phyloP scores from a whole-genome alignment of 2,888 invertebrate genomes.

The Crematogaster levior region DNA sequence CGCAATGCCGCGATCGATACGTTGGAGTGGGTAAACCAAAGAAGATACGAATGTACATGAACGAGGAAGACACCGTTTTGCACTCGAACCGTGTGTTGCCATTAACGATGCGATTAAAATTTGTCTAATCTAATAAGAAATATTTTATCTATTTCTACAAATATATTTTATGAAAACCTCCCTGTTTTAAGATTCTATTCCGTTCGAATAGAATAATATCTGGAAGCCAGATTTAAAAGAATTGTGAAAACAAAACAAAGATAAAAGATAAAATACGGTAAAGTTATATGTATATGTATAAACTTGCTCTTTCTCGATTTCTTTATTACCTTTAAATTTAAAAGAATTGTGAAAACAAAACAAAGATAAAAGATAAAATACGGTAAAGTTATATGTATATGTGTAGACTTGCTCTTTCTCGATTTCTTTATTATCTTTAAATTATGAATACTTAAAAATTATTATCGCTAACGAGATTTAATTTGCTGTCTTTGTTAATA shows the following conservation, averaged over 20 bases:
- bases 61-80: neutral
- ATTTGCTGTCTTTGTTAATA: neutral
- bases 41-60: slow-evolving; percentile 16
- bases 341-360: neutral
- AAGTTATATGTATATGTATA: neutral
- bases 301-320: too few relatives aligned
- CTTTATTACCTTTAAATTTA: too few relatives aligned
- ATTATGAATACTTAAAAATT: neutral
- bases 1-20: slow-evolving; percentile 34
- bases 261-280: neutral
- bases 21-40: slow-evolving; percentile 2
- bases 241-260: neutral
- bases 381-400: neutral
- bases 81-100: neutral
- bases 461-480: neutral
- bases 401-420: too few relatives aligned
- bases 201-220: neutral
- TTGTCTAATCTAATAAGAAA: neutral
- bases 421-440: neutral
- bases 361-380: neutral
- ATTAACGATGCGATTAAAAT: neutral
- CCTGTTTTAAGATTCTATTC: slow-evolving; percentile 1
- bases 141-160: neutral
- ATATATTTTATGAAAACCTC: neutral
- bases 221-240: neutral